These are phyloP conservation scores for Hormaphis cornu DNA, from an alignment of 1,140 invertebrate species.

Conservation along the genomic window DNA sequence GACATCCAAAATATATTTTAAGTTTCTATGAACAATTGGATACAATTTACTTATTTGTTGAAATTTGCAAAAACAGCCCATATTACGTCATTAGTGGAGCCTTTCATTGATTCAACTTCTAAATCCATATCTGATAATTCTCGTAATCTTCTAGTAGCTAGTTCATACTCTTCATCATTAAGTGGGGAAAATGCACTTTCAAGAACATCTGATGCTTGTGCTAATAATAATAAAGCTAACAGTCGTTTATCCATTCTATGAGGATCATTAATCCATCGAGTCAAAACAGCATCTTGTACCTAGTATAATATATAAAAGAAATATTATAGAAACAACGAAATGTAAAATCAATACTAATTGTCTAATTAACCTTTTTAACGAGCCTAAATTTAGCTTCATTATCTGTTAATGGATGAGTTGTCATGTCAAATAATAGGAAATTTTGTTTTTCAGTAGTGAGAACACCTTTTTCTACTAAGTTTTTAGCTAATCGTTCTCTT, in stretches of 20 bases:
- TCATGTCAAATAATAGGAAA: constrained; percentile 99
- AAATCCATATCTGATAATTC: constrained; percentile 93
- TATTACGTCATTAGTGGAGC: constrained; percentile 82
- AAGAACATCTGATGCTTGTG: constrained; percentile 95
- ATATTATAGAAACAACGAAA: not conserved
- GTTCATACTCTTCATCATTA: constrained; percentile 96
- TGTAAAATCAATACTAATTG: not conserved
- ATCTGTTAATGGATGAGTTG: constrained; percentile 96
- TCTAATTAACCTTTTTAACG: constrained; percentile 74
- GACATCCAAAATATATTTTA: not conserved
- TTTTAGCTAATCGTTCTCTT: constrained; percentile 95
- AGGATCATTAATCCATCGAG: constrained; percentile 94
- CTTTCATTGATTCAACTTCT: constrained; percentile 82
- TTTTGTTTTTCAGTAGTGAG: constrained; percentile 99
- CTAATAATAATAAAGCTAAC: constrained; percentile 84
- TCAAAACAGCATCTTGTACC: constrained; percentile 94
- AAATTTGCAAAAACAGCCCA: constrained; percentile 98
- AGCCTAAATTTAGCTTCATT: constrained; percentile 90
- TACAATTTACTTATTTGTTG: constrained; percentile 67
- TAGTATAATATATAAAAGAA: constrained; percentile 41
- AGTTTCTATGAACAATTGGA: not conserved
- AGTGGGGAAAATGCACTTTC: constrained; percentile 99
- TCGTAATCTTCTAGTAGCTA: constrained; percentile 92
- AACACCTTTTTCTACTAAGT: constrained; percentile 99
- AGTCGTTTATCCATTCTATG: constrained; percentile 93